phyloP scores from a whole-genome alignment of 2,888 invertebrate species.

The Leucophenga maculata region DNA sequence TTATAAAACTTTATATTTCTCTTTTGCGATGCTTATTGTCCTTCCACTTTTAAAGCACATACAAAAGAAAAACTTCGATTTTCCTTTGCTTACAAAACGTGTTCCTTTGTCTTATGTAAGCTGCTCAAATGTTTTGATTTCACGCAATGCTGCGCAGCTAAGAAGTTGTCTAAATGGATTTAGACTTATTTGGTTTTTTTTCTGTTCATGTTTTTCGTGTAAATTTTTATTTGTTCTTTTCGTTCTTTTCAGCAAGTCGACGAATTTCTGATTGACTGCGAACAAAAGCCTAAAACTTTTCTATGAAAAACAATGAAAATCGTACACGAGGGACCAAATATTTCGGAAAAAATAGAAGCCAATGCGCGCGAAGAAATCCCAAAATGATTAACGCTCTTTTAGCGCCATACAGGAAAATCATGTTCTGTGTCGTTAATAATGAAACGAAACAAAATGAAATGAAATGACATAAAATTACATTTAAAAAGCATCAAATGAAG shows the following conservation, averaged over 20 bases:
- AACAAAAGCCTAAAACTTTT: background rate
- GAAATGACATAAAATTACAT: constrained; percentile 21
- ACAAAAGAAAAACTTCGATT: background rate
- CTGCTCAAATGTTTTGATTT: background rate
- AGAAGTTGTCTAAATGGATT: background rate
- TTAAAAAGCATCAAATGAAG: constrained; percentile 21
- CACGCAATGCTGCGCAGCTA: constrained; percentile 1
- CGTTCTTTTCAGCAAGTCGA: background rate
- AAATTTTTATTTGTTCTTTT: background rate
- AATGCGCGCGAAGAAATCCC: constrained; percentile 7
- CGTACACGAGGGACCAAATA: background rate
- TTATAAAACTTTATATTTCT: too few species aligned
- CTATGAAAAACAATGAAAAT: constrained; percentile 16
- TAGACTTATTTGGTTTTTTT: background rate
- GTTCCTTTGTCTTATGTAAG: background rate
- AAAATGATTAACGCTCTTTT: constrained; percentile 27
- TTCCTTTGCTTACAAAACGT: background rate
- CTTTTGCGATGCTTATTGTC: too few species aligned
- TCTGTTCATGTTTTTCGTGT: background rate
- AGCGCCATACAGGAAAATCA: constrained; percentile 14
- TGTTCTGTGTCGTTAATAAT: constrained; percentile 20
- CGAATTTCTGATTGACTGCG: constrained; percentile 9
- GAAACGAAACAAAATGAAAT: constrained; percentile 11
- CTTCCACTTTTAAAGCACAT: too few species aligned
- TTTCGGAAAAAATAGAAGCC: background rate